Evolutionary conservation across 2,888 invertebrate species (phyloP), one percentile per base, ranked within the genome.

Genomic region (Plutella xylostella): DNA sequence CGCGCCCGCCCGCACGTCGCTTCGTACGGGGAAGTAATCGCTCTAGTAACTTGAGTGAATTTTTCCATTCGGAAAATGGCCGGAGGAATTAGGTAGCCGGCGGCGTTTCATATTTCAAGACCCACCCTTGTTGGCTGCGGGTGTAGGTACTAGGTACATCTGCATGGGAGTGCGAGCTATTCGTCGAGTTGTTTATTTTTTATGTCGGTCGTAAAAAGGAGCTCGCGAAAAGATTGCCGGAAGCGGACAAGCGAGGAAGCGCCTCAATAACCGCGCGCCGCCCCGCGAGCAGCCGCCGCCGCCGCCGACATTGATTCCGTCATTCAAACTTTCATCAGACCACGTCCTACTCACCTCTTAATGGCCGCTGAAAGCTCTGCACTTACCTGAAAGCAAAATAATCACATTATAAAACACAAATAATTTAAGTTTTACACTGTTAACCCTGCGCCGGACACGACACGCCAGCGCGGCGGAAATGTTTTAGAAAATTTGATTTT

Each of bases 61-160:
- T 72, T 72, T 72, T 72, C 70, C 72, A 79, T 77, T 76, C 67
- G 65, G 68, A 67, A 75, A 78, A 78, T 69, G 68, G 68, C 61
- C 63, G 51, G 65, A 74, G 64, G 69, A 75, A 76, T 79, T 74
- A 74, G 67, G 61, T 65, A 67, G 55, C 62, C 59, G n/a, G n/a
- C 56, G 55, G 61, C 60, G 67, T 70, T 70, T 68, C 68, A 75
- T 75, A 72, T 74, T 70, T 70, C 63, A 72, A 63, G 60, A 52
- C 57, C 60, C 37, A n/a, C 56, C 54, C 55, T 46, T 44, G 35
- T 46, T 48, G 45, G 52, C 51, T 51, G 57, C 54, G 57, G n/a
- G n/a, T n/a, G n/a, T n/a, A n/a, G n/a, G n/a, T n/a, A n/a, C n/a
- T n/a, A n/a, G n/a, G n/a, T 55, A 57, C 58, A 58, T 59, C 56